Conservation (phyloP, 2,797 vertebrate genomes). For the Hyperoplus immaculatus region DNA sequence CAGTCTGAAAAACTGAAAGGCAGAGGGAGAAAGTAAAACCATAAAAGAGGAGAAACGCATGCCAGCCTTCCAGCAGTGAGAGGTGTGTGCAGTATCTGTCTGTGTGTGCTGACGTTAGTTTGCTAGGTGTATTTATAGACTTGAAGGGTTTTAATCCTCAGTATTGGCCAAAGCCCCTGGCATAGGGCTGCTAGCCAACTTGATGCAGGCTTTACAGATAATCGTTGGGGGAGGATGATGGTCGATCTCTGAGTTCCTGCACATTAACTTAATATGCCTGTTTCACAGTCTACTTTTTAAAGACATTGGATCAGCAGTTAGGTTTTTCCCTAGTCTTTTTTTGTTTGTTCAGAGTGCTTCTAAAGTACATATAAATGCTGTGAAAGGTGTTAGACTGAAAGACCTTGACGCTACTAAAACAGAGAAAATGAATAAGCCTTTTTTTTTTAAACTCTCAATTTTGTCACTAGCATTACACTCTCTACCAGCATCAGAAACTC, state of each 20-base stretch:
- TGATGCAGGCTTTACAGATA: slow-evolving; percentile 73
- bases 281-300: slow-evolving; percentile 24
- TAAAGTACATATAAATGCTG: background rate
- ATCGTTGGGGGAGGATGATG: slow-evolving; percentile 60
- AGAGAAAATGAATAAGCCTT: background rate
- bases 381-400: no score
- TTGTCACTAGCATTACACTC: no score
- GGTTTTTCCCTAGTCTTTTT: background rate
- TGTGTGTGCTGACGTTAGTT: slow-evolving; percentile 77
- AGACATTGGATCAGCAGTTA: background rate
- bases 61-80: slow-evolving; percentile 65
- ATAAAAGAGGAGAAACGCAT: slow-evolving; percentile 50
- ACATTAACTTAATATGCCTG: slow-evolving; percentile 45
- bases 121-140: slow-evolving; percentile 86
- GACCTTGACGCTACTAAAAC: background rate
- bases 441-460: background rate
- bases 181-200: slow-evolving; percentile 76
- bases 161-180: slow-evolving; percentile 80
- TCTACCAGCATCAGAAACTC: no score
- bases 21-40: slow-evolving; percentile 44
- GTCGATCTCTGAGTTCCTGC: slow-evolving; percentile 61
- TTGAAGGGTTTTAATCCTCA: slow-evolving; percentile 82
- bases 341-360: background rate
- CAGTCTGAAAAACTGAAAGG: slow-evolving; percentile 42
- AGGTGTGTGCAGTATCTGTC: slow-evolving; percentile 71